Evolutionary conservation across 1,140 invertebrate genomes (phyloP).

Genomic region (Drosophila tani): DNA sequence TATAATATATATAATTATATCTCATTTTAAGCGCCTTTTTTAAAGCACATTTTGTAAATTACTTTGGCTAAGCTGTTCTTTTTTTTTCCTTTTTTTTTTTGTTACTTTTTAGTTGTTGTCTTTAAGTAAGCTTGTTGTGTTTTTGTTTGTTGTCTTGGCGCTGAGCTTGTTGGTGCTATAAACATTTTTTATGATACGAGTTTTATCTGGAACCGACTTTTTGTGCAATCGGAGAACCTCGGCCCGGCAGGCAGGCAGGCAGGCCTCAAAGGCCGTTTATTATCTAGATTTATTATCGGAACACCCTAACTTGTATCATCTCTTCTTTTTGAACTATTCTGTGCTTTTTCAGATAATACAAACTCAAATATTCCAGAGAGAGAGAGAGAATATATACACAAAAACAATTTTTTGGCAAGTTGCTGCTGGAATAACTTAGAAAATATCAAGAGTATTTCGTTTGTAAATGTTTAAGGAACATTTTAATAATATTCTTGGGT

Average conservation of each 20-base stretch:
- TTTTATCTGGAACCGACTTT: constrained; percentile 22
- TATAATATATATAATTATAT: constrained; percentile 9
- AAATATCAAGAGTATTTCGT: no score
- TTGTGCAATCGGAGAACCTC: not conserved
- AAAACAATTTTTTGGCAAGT: not conserved
- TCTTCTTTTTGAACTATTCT: not conserved
- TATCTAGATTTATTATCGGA: constrained; percentile 27
- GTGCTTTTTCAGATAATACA: not conserved
- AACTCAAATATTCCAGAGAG: not conserved
- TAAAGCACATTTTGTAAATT: constrained; percentile 3
- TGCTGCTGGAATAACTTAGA: no score
- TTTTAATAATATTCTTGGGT: not conserved
- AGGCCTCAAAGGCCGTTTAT: not conserved
- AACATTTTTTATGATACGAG: constrained; percentile 17
- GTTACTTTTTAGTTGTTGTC: not conserved
- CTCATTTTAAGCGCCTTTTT: constrained; percentile 16
- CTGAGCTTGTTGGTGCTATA: constrained; percentile 15
- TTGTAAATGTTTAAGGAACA: not conserved
- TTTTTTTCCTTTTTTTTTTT: not conserved
- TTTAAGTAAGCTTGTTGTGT: constrained; percentile 5
- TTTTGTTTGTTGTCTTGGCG: constrained; percentile 18
- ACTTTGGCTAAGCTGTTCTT: not conserved
- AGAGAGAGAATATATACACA: not conserved
- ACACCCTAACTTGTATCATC: not conserved
- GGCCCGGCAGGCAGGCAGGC: no score